Conservation (phyloP, 2,797 vertebrate genomes). For the Oophaga sylvatica region DNA sequence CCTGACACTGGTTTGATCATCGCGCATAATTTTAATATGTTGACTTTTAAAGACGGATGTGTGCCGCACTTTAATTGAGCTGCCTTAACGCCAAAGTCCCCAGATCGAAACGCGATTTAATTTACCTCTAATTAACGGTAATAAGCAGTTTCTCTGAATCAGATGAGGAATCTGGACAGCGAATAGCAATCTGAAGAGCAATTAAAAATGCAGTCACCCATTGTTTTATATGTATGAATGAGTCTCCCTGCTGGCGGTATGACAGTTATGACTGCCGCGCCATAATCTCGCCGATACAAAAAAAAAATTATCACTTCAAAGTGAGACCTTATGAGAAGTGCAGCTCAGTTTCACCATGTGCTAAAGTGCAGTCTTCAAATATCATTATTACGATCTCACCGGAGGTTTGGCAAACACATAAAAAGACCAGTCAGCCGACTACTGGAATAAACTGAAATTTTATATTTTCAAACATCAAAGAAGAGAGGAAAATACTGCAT, state of each 20-base stretch:
- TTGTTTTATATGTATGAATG: constrained; percentile 4
- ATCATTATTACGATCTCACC: constrained; percentile 30
- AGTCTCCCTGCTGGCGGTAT: background rate
- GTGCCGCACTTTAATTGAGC: constrained; percentile 29
- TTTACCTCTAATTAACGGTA: constrained; percentile 55
- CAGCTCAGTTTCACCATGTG: background rate
- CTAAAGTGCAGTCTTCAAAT: background rate
- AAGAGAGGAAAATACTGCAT: background rate
- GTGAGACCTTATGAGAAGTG: constrained; percentile 11
- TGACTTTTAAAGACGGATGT: constrained; percentile 9
- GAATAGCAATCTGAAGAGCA: constrained; percentile 16
- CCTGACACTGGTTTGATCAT: constrained; percentile 42
- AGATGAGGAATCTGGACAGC: constrained; percentile 36
- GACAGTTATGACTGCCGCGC: constrained; percentile 17
- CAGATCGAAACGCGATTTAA: constrained; percentile 21
- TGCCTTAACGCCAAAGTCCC: constrained; percentile 11
- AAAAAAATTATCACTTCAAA: constrained; percentile 1
- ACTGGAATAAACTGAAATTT: background rate
- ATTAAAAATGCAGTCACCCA: constrained; percentile 32
- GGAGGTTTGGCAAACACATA: constrained; percentile 7
- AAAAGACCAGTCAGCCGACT: background rate
- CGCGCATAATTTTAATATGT: constrained; percentile 1
- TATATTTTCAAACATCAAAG: background rate
- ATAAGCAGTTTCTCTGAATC: constrained; percentile 35
- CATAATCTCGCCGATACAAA: constrained; percentile 9